Base-by-base conservation (phyloP, 2,113 vertebrate genomes). In the Herpetotheres cachinnans region DNA sequence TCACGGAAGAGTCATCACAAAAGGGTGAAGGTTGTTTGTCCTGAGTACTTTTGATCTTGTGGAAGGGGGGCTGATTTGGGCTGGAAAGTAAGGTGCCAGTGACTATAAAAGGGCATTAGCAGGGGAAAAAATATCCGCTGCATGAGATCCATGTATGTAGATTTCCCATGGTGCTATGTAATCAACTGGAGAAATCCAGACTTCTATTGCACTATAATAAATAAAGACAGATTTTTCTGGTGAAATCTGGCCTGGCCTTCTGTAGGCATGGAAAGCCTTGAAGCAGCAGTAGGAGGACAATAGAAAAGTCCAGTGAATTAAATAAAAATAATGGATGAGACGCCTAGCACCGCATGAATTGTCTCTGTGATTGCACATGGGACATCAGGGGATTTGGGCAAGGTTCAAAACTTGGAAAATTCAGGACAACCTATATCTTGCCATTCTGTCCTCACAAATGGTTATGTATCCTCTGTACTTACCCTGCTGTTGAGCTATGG, bases 391-490 rank as follows among this genome's bases (percentile, higher is more conserved):
- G 58, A 69, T 84, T 32, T 44, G 25, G 20, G 24, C 17, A 89
- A 69, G 34, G 27, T 81, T 52, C 40, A 56, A 49, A 89, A 56
- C 54, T 55, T 44, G 44, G 76, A 55, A 67, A 52, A 20, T 13
- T 14, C 29, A 14, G 49, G 30, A 67, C 22, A 83, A 55, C 5
- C 77, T 66, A 3, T 24, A 16, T 49, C 29, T 61, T 58, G 20
- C 29, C 29, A 18, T 76, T 79, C 26, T 74, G 40, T 61, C 61
- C 27, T 71, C 32, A 34, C 44, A 59, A 70, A 30, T 24, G 27
- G 27, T 16, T 76, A 0, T 0, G 0, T 40, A 3, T 44, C 34
- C 25, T 80, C 65, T 3, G 1, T 47, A 40, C 70, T 79, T 79
- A 5, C 26, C 50, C 42, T 16, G 5, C 13, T 56, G 14, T 8